These are phyloP conservation scores for Crenuchus spilurus DNA, from an alignment of 2,797 vertebrate species.

Conservation along the genomic window DNA sequence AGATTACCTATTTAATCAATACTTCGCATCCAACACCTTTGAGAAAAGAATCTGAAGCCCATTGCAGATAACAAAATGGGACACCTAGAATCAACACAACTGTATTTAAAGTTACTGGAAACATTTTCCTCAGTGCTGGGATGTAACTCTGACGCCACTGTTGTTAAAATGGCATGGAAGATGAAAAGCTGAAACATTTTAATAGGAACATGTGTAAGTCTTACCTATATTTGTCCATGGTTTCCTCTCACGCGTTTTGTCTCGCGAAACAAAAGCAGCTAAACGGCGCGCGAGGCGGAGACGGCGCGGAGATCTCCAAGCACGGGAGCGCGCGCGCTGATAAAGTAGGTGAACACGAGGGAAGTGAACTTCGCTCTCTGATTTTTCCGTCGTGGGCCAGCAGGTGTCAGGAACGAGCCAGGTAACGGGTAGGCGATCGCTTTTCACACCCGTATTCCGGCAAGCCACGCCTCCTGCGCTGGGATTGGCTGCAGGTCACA, in stretches of 20 bases:
- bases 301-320: constrained; percentile 73
- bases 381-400: background rate
- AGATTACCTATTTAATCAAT: no score
- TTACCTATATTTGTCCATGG: constrained; percentile 68
- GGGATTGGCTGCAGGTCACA: background rate
- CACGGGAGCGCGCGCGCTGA: constrained; percentile 65
- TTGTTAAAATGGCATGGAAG: no score
- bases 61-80: no score
- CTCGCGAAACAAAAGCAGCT: constrained; percentile 47
- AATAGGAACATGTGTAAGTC: constrained; percentile 1
- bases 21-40: no score
- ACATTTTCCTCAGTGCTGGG: background rate
- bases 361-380: constrained; percentile 39
- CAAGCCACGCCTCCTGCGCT: background rate
- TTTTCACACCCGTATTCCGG: background rate
- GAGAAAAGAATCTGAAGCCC: no score
- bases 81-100: no score
- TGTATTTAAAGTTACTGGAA: no score
- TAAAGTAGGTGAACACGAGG: constrained; percentile 9
- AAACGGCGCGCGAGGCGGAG: constrained; percentile 61
- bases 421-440: background rate
- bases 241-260: constrained; percentile 37
- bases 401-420: constrained; percentile 25
- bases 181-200: background rate
- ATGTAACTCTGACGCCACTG: no score